phyloP scores from a whole-genome alignment of 2,797 vertebrate genomes.

The Cyclura pinguis region DNA sequence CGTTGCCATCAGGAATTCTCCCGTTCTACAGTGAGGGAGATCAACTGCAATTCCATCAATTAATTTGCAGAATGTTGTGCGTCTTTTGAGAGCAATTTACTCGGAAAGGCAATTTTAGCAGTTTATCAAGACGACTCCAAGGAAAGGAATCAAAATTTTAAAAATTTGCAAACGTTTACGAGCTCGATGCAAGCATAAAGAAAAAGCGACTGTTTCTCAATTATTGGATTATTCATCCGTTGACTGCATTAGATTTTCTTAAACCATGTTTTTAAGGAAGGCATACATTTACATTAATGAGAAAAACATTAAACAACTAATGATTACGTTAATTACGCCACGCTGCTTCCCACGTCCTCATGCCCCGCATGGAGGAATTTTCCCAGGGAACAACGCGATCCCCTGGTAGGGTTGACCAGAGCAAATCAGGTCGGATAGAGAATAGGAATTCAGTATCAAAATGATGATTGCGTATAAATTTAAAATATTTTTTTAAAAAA shows the following conservation, averaged over 20 bases:
- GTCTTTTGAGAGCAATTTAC: too few species aligned
- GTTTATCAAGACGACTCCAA: too few species aligned
- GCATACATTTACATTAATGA: conserved; percentile 54
- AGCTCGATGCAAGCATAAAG: too few species aligned
- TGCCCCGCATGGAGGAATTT: conserved; percentile 37
- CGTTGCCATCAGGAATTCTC: too few species aligned
- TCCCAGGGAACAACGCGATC: neutral
- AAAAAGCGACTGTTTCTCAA: neutral
- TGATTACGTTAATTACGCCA: conserved; percentile 65
- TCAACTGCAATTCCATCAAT: too few species aligned
- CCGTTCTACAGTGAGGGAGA: too few species aligned
- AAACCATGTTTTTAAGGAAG: conserved; percentile 74
- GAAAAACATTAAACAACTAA: conserved; percentile 67
- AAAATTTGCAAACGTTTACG: too few species aligned
- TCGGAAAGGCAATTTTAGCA: too few species aligned
- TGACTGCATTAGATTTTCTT: conserved; percentile 54
- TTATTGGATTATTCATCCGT: neutral
- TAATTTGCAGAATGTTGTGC: too few species aligned
- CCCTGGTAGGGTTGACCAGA: conserved; percentile 44
- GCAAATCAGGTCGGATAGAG: conserved; percentile 39
- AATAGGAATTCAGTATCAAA: conserved; percentile 53
- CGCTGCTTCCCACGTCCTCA: conserved; percentile 78
- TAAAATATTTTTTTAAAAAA: conserved; percentile 55
- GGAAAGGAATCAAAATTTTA: too few species aligned
- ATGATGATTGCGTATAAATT: conserved; percentile 74